phyloP scores from a whole-genome alignment of 2,888 invertebrate species.

The Seira ritae region DNA sequence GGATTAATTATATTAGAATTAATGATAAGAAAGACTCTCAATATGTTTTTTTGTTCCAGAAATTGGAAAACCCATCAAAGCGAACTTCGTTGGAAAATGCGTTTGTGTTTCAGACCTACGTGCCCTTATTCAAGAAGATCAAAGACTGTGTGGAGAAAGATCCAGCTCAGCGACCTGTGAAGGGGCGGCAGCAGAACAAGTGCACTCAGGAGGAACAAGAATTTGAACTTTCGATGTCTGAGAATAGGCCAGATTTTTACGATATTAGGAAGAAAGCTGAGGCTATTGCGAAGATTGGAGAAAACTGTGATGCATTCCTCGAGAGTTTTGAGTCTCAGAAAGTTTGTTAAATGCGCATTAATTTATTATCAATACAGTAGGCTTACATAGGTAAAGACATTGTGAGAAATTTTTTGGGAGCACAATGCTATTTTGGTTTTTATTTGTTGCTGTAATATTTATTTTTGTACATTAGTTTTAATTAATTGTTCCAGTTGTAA shows the following conservation, averaged over 20 bases:
- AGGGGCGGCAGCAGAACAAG: background rate
- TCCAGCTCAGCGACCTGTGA: background rate
- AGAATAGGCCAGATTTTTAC: constrained; percentile 14
- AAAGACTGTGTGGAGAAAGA: constrained; percentile 29
- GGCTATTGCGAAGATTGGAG: constrained; percentile 25
- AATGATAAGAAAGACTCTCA: background rate
- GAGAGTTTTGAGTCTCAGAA: too few species aligned
- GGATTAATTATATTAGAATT: too few species aligned
- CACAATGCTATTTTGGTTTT: too few species aligned
- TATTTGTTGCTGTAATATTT: too few species aligned
- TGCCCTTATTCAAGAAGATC: constrained; percentile 14
- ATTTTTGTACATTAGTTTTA: too few species aligned
- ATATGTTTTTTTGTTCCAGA: constrained; percentile 23
- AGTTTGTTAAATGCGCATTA: too few species aligned
- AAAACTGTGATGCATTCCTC: constrained; percentile 33
- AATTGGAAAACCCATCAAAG: constrained; percentile 31
- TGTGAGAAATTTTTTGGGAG: too few species aligned
- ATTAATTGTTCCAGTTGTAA: too few species aligned
- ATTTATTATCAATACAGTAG: too few species aligned
- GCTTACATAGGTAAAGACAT: too few species aligned
- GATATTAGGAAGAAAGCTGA: constrained; percentile 28
- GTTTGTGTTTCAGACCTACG: constrained; percentile 16
- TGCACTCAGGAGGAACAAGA: too few species aligned
- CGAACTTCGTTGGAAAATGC: background rate
- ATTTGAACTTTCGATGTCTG: too few species aligned